These are phyloP conservation scores for Babylonia areolata DNA, from an alignment of 1,140 invertebrate species.

Conservation along the genomic window DNA sequence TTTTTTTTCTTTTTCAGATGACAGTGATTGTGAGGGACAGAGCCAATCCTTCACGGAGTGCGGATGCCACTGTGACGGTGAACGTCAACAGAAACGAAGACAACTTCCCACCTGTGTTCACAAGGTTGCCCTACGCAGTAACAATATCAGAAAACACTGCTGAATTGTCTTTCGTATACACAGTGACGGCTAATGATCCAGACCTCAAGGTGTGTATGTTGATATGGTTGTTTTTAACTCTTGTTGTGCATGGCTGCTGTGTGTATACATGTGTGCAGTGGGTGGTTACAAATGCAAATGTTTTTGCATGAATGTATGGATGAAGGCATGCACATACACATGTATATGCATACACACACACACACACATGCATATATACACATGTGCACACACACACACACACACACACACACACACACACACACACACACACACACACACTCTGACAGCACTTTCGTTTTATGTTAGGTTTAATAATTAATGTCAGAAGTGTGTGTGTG, in stretches of 20 bases:
- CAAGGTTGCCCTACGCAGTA: slow-evolving; percentile 82
- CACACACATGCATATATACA: too few species aligned
- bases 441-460: too few species aligned
- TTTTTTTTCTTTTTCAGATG: slow-evolving; percentile 43
- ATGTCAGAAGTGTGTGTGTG: too few species aligned
- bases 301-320: background rate
- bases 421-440: too few species aligned
- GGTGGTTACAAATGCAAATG: too few species aligned
- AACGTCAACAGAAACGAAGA: slow-evolving; percentile 55
- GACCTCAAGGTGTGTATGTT: slow-evolving; percentile 50
- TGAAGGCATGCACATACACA: background rate
- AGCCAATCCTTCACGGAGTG: slow-evolving; percentile 79
- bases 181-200: slow-evolving; percentile 43
- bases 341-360: background rate
- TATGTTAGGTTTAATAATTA: too few species aligned
- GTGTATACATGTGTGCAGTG: too few species aligned
- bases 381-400: too few species aligned
- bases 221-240: background rate
- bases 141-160: slow-evolving; percentile 51
- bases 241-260: background rate
- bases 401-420: too few species aligned
- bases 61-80: slow-evolving; percentile 45
- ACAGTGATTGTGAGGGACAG: slow-evolving; percentile 47
- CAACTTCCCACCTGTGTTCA: slow-evolving; percentile 49
- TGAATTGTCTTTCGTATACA: slow-evolving; percentile 27